Conservation (phyloP, 2,797 vertebrate genomes). For the Podargus strigoides region DNA sequence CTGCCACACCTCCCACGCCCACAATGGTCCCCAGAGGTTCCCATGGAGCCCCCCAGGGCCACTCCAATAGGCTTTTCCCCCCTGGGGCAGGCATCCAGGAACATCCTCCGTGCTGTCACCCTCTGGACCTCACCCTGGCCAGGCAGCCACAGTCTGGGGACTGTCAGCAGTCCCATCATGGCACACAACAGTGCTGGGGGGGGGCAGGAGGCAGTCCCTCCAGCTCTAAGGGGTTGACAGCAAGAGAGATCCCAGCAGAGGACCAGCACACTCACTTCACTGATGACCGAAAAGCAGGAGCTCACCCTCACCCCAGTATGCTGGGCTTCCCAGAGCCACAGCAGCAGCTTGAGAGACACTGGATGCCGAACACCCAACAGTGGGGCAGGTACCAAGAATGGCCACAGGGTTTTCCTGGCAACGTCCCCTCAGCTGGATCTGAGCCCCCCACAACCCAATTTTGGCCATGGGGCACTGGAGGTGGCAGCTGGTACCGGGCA, state of each 20-base stretch:
- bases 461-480: neutral
- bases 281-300: neutral
- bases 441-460: rapidly evolving
- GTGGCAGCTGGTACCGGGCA: neutral
- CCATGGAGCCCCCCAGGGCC: neutral
- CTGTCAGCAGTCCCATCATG: rapidly evolving
- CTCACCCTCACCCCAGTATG: rapidly evolving
- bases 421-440: rapidly evolving
- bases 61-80: neutral
- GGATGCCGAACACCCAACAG: neutral
- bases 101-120: neutral
- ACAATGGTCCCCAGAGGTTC: neutral
- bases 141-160: neutral
- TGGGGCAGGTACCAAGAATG: neutral
- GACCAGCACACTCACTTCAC: neutral
- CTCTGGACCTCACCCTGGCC: neutral
- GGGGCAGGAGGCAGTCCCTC: neutral
- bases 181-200: neutral
- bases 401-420: neutral
- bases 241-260: neutral
- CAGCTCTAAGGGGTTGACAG: neutral
- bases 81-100: rapidly evolving
- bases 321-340: rapidly evolving
- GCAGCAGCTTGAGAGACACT: rapidly evolving
- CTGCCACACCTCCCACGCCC: neutral